Base-by-base conservation (phyloP, 2,888 invertebrate species). In the Synergus gifuensis region DNA sequence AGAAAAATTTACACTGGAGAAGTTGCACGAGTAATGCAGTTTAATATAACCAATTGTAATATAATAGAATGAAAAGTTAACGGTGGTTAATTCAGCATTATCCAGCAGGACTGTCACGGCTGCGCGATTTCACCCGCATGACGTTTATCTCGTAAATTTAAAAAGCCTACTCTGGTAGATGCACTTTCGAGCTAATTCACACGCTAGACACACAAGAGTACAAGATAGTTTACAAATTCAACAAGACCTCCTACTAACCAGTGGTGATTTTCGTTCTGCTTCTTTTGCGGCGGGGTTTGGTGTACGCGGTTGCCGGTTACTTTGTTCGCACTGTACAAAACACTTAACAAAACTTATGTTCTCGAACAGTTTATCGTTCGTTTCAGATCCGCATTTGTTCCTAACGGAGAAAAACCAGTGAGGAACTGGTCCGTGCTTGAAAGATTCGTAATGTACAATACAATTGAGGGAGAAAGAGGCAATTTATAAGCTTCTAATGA, bases 221-320 rank as follows among this genome's bases (percentile, higher is more conserved):
- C 86, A 84, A 84, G 36, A 46, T 69, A 69, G 49, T 49, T 69
- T 46, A 69, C 49, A 69, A 69, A 7, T 49, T 85, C 81, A 82
- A 84, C 87, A 87, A 86, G 85, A 85, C 84, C 85, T 87, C 84
- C 84, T 86, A 89, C 89, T 90, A 89, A 89, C 73, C 88, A 89
- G 85, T 87, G 88, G 88, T 88, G 88, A 88, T 88, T 89, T 87
- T 87, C 83, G 86, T 78, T 78, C 79, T 88, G 86, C 87, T 88
- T 88, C 85, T 85, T 84, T 86, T 86, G 87, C 86, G 86, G 89
- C 89, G 90, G 89, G 91, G 91, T 92, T 92, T 92, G 92, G 92
- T 92, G 91, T 91, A 90, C 90, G 90, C 92, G 92, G 91, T 91
- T 91, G 89, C 89, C 89, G 92, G 92, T 87, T 91, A 92, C 92